These are phyloP conservation scores for Abrostola tripartita DNA, from an alignment of 2,888 invertebrate genomes.

Conservation along the genomic window DNA sequence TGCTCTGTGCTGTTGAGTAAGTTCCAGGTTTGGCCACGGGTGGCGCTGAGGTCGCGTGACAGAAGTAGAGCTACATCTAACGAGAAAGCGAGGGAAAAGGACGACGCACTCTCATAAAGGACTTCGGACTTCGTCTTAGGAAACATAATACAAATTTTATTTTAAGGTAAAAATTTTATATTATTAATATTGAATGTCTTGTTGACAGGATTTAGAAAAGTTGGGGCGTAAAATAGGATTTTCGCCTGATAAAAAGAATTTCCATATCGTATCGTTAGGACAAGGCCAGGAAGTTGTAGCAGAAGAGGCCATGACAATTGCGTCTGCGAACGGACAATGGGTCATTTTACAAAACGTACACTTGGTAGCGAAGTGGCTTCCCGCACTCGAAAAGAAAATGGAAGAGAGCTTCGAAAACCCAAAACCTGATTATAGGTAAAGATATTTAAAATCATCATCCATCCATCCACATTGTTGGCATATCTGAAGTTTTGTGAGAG, in stretches of 20 bases:
- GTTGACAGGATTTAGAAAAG: constrained; percentile 93
- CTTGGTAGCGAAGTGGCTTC: constrained; percentile 96
- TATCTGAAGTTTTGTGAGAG: too few species aligned
- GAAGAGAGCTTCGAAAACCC: constrained; percentile 93
- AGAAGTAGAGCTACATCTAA: too few species aligned
- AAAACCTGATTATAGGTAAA: constrained; percentile 87
- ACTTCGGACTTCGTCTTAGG: too few species aligned
- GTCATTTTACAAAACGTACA: constrained; percentile 98
- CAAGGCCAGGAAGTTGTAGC: constrained; percentile 98
- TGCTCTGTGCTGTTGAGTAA: too few species aligned
- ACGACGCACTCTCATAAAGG: too few species aligned
- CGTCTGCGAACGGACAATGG: constrained; percentile 95
- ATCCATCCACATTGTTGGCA: too few species aligned
- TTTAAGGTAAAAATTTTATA: too few species aligned
- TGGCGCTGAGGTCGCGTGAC: too few species aligned
- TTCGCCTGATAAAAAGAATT: constrained; percentile 93
- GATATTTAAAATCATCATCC: constrained; percentile 57
- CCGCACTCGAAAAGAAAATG: constrained; percentile 96
- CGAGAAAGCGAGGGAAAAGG: too few species aligned
- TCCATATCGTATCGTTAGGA: constrained; percentile 97
- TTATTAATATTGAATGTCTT: too few species aligned
- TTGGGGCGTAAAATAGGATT: constrained; percentile 94
- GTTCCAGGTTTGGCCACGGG: too few species aligned
- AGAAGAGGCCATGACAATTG: constrained; percentile 94
- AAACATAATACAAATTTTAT: too few species aligned